Conservation (phyloP, 2,797 vertebrate species). For the Alca torda region DNA sequence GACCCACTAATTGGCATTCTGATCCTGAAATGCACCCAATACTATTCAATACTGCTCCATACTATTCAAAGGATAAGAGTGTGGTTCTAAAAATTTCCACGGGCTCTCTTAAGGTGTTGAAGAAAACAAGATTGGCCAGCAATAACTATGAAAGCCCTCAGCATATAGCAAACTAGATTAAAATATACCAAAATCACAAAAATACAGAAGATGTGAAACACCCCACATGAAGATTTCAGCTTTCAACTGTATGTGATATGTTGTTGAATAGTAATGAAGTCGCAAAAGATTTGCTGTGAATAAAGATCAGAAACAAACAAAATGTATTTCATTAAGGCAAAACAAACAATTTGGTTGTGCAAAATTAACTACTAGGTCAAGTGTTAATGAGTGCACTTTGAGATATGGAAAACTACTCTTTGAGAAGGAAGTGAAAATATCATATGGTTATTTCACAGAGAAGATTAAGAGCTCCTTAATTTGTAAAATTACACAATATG, state of each 20-base stretch:
- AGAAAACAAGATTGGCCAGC: neutral
- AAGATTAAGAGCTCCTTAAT: neutral
- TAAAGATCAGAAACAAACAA: neutral
- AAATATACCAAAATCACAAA: neutral
- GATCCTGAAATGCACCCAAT: neutral
- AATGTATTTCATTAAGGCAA: neutral
- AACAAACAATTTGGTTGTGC: neutral
- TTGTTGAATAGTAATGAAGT: neutral
- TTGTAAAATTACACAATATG: neutral
- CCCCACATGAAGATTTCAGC: neutral
- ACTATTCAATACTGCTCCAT: neutral
- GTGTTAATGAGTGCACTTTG: neutral
- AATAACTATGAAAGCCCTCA: neutral
- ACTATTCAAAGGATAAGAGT: neutral
- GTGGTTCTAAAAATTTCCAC: neutral
- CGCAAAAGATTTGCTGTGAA: neutral
- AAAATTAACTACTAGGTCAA: neutral
- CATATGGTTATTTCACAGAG: neutral
- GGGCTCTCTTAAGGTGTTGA: neutral
- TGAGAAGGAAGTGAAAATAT: neutral
- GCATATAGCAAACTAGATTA: neutral
- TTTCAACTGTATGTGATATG: neutral
- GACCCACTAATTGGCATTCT: neutral
- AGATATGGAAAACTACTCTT: neutral
- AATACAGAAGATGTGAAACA: neutral